Evolutionary conservation across 2,797 vertebrate species (phyloP).

Genomic region (Gobio occitaniae): DNA sequence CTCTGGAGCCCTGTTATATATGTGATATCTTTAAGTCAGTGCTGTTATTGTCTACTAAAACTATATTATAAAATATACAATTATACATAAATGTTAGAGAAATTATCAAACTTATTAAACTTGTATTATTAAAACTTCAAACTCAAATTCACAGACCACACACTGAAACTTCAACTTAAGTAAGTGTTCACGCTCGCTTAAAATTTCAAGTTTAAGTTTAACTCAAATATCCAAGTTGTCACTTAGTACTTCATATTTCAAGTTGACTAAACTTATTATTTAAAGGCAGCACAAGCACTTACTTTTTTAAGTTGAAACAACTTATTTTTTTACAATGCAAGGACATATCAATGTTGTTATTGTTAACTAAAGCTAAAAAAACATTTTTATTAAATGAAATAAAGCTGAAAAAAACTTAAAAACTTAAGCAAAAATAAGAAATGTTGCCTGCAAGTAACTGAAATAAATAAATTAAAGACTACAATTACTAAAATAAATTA

Average conservation of each 20-base stretch:
- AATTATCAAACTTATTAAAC: background rate
- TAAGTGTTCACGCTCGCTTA: too few species aligned
- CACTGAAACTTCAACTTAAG: too few species aligned
- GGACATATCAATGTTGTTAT: background rate
- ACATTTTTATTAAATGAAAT: background rate
- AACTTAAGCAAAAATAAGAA: background rate
- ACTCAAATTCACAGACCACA: background rate
- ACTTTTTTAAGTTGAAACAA: too few species aligned
- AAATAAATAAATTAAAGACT: background rate
- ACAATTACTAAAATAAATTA: background rate
- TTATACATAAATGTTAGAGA: background rate
- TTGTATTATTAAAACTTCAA: background rate
- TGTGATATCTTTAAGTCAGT: background rate
- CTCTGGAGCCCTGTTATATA: too few species aligned
- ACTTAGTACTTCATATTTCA: too few species aligned
- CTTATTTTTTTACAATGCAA: background rate
- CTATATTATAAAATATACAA: background rate
- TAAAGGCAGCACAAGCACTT: too few species aligned
- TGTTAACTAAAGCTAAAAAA: background rate
- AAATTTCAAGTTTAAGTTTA: too few species aligned
- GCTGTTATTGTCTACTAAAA: background rate
- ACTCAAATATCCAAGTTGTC: too few species aligned
- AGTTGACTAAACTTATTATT: too few species aligned
- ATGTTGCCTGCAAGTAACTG: background rate
- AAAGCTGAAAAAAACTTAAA: background rate